Base-by-base conservation (phyloP, 2,888 invertebrate species). In the Caenorhabditis sp. region DNA sequence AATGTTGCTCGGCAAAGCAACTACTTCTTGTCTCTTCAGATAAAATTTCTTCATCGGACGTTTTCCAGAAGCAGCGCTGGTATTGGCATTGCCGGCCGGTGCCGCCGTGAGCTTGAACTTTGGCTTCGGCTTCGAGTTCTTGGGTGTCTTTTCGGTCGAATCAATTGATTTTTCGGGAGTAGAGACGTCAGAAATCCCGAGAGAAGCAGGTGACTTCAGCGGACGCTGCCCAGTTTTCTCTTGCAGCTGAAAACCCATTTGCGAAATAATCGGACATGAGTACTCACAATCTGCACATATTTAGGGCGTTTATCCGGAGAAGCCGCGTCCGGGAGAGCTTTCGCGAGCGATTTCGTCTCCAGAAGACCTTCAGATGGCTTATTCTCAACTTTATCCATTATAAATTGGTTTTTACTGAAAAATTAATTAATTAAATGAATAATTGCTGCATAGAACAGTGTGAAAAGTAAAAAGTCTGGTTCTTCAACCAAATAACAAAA, bases 231-330 rank as follows among this genome's bases (percentile, higher is more conserved):
- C 64, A 13, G 9, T 50, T 20, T 60, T 71, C 8, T 71, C 71
- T 11, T 71, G 50, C 28, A 71, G 32, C 71, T 71, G 62, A 0
- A 71, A 71, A 24, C 9, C 6, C 6, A 11, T 13, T 13, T n/a
- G n/a, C n/a, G n/a, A 40, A 40, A 6, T 40, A 40, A 40, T 40
- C 22, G 13, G 11, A 40, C 3, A 9, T 15, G 3, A 50, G 13
- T 50, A 2, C 62, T 35, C 32, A 76, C 76, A 40, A 60, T 61
- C 24, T 76, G 67, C 1, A 58, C 60, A 24, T 76, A 76, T 67
- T 76, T 76, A n/a, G 76, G 76, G 22, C 76, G 35, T n/a, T 47
- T 32, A 20, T 74, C 74, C 0, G 28, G 13, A n/a, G 20, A 18
- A 26, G 51, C 40, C n/a, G 2, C 11, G n/a, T 53, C 67, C 3